A percentile compares a stretch with the other conserved stretches of the same genome.
phyloP scores from a whole-genome alignment of 1,140 invertebrate genomes.

The Babylonia areolata region DNA sequence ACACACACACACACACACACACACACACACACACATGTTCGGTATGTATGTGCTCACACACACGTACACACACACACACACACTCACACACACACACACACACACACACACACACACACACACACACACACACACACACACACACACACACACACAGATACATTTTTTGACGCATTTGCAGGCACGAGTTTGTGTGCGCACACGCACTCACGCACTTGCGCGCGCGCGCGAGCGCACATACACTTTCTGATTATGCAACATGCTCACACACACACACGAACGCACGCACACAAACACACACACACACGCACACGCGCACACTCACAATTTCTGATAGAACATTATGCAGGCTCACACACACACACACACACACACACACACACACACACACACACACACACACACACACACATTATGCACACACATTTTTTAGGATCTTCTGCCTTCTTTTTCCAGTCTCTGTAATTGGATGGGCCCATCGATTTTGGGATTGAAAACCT shows the following conservation, averaged over 20 bases:
- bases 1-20: too few species aligned
- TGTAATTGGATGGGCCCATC: too few species aligned
- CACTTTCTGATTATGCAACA: too few species aligned
- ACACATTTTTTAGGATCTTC: not conserved
- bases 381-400: not conserved
- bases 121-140: not conserved
- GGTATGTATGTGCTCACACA: too few species aligned
- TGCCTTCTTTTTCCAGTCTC: too few species aligned
- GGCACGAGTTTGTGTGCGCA: not conserved
- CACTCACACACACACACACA: not conserved
- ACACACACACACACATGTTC: too few species aligned
- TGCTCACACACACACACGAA: not conserved
- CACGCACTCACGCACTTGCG: too few species aligned
- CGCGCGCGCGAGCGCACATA: too few species aligned
- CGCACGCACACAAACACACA: not conserved
- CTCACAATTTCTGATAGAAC: too few species aligned
- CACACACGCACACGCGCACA: not conserved
- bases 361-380: too few species aligned
- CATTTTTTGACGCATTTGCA: not conserved
- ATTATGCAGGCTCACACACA: too few species aligned
- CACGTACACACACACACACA: too few species aligned
- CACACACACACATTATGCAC: not conserved
- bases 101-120: not conserved
- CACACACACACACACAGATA: not conserved
- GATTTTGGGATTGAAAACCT: conserved; percentile 20